These are phyloP conservation scores for Nannospalax galili DNA, from an alignment of 2,113 vertebrate genomes.

Conservation along the genomic window DNA sequence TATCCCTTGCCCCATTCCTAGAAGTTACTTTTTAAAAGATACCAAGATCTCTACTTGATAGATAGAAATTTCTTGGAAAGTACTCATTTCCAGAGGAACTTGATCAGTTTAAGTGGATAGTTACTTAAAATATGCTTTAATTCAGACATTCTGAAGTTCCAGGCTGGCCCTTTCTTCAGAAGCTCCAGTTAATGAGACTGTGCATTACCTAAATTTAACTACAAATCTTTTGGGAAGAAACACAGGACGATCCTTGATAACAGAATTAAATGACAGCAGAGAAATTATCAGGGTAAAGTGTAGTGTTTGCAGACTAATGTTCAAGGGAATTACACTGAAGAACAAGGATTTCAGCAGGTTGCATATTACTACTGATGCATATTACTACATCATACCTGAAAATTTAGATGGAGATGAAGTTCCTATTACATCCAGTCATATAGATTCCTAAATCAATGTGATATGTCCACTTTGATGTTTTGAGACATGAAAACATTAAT, in stretches of 20 bases:
- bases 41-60: neutral
- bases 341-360: slow-evolving; percentile 21
- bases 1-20: neutral
- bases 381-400: neutral
- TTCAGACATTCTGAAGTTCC: neutral
- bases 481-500: slow-evolving; percentile 2
- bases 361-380: neutral
- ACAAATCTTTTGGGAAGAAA: slow-evolving; percentile 30
- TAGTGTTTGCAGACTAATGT: neutral
- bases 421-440: neutral
- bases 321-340: neutral
- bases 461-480: neutral
- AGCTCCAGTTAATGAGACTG: neutral
- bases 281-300: neutral
- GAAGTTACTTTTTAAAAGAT: neutral
- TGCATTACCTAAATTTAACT: neutral
- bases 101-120: neutral
- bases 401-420: neutral
- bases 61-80: slow-evolving; percentile 15
- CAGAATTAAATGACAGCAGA: slow-evolving; percentile 14
- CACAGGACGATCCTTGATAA: neutral
- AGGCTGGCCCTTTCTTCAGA: neutral
- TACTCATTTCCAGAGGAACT: neutral
- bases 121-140: slow-evolving; percentile 47
- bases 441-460: neutral